Evolutionary conservation across 2,797 vertebrate genomes (phyloP).

Genomic region (Gallinago solitaria): DNA sequence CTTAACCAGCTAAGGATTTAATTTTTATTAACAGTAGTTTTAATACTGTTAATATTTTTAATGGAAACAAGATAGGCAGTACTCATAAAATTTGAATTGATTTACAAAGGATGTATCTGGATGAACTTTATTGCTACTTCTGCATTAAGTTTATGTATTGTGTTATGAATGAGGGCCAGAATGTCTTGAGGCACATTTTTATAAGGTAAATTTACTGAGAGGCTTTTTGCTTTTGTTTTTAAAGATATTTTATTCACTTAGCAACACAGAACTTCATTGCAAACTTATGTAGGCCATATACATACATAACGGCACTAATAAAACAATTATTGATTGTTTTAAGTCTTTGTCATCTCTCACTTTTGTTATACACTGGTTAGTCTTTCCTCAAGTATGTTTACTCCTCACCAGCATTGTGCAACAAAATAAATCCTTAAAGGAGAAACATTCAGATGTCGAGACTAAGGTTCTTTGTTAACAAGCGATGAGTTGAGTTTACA

Average conservation of each 20-base stretch:
- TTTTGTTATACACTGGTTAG: background rate
- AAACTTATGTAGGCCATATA: background rate
- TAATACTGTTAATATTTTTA: background rate
- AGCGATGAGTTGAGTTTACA: background rate
- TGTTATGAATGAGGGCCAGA: background rate
- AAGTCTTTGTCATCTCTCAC: background rate
- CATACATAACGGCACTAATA: background rate
- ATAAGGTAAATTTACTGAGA: background rate
- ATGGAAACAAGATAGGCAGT: background rate
- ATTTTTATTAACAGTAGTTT: background rate
- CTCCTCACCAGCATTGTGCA: background rate
- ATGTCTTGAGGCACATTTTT: background rate
- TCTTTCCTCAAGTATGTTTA: background rate
- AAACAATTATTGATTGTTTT: background rate
- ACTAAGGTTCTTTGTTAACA: background rate
- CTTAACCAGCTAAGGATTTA: background rate
- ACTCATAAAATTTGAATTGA: background rate
- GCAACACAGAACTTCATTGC: background rate
- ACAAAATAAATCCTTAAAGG: background rate
- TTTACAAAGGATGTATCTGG: background rate
- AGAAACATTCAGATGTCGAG: background rate
- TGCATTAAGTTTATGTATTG: background rate
- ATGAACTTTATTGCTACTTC: background rate
- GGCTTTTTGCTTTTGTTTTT: background rate
- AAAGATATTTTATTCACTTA: background rate